Base-by-base conservation (phyloP, 2,888 invertebrate species). In the Ophonus ardosiacus region DNA sequence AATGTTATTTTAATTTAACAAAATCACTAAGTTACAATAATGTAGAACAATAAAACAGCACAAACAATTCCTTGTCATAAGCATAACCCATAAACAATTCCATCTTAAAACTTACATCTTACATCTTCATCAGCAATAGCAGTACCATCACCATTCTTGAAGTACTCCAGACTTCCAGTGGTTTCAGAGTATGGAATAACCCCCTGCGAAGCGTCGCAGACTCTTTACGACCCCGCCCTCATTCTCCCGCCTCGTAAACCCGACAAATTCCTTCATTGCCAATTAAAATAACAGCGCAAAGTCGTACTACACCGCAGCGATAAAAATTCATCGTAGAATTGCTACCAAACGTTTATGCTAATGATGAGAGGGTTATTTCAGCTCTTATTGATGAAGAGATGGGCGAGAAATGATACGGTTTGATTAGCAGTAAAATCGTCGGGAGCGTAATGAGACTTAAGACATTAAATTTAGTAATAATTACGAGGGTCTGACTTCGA, bases 261-360 rank as follows among this genome's bases (percentile, higher is more conserved):
- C 81, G 56, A 56, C 81, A 81, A 81, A 81, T 81, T 81, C 81
- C 15, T 68, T 38, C 81, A 81, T 81, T 68, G 71, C 56, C 81
- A 71, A 81, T 81, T 81, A 81, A 71, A 81, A 81, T 81, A 81
- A 81, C 81, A 81, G 81, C 81, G 81, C 78, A 84, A 84, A 84
- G 84, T 63, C 78, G 78, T 65, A 51, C 61, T 78, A 84, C 84
- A 78, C 84, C 76, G 65, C 74, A 83, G 18, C 59, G 59, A 74
- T 84, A 81, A 81, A 81, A 81, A 81, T 81, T 81, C 68, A 71
- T 57, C 68, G 81, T 21, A 18, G 15, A 80, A 80, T 80, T 80
- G 80, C 61, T 15, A 38, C 21, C 17, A 74, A 83, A 74, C 76
- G 57, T 74, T 83, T 76, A 83, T 74, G 74, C 83, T 82, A 74